Percentiles rank a stretch among this genome's conserved stretches.
Evolutionary conservation across 2,797 vertebrate species (phyloP).

Genomic region (Lutjanus campechanus): DNA sequence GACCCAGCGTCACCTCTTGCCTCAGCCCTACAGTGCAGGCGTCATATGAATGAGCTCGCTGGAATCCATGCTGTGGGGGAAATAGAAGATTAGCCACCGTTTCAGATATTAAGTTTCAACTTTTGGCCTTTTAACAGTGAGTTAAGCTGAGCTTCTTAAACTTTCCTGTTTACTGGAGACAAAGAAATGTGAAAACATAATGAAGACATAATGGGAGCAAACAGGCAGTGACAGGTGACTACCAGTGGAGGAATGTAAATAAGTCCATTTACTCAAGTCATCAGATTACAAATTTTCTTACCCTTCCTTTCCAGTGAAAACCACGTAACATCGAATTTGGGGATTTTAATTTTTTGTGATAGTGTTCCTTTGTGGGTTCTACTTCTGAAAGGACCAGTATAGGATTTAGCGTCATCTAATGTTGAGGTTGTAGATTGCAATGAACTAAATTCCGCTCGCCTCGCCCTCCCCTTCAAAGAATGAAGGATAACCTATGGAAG

Average conservation of each 20-base stretch:
- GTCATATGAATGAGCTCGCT: constrained; percentile 9
- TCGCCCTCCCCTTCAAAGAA: no score
- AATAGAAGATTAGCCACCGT: background rate
- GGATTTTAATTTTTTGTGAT: no score
- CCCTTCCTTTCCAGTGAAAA: no score
- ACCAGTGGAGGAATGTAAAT: background rate
- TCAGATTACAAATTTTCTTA: no score
- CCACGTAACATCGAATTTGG: no score
- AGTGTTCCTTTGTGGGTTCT: no score
- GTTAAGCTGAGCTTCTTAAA: background rate
- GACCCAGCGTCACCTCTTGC: background rate
- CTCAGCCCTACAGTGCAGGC: background rate
- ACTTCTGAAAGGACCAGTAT: no score
- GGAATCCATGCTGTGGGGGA: background rate
- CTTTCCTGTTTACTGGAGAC: background rate
- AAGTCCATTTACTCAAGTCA: background rate
- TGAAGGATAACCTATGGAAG: no score
- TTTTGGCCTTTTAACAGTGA: constrained; percentile 2
- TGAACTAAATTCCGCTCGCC: no score
- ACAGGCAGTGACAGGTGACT: background rate
- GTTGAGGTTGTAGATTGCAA: no score
- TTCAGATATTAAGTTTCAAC: constrained; percentile 7
- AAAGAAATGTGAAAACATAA: background rate
- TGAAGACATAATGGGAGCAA: background rate
- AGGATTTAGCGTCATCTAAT: no score